These are phyloP conservation scores for Macaria liturata DNA, from an alignment of 2,888 invertebrate genomes.

Conservation along the genomic window DNA sequence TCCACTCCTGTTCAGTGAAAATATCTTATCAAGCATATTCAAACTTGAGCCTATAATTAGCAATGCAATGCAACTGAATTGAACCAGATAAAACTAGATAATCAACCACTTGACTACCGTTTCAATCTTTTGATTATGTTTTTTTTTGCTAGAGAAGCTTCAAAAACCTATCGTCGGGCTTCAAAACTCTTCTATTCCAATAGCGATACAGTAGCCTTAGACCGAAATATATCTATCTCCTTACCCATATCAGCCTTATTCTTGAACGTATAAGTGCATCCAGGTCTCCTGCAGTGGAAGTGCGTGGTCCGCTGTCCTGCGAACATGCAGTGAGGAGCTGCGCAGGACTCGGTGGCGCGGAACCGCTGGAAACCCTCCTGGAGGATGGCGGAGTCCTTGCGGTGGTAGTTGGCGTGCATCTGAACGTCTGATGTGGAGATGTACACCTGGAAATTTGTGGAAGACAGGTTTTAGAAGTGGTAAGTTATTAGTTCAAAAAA, in stretches of 20 bases:
- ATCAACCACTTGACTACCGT: no score
- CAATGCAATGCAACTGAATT: no score
- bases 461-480: no score
- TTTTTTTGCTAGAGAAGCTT: no score
- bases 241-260: conserved; percentile 99
- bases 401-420: conserved; percentile 99
- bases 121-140: no score
- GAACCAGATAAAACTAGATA: no score
- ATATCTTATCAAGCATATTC: no score
- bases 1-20: no score
- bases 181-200: no score
- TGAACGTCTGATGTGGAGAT: conserved; percentile 99
- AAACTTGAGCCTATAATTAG: no score
- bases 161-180: no score
- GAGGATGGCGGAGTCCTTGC: conserved; percentile 98
- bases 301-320: conserved; percentile 98
- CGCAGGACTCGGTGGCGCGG: conserved; percentile 97
- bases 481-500: no score
- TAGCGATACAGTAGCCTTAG: neutral
- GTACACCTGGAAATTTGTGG: conserved; percentile 86
- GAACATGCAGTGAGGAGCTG: conserved; percentile 95
- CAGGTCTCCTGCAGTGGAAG: conserved; percentile 96
- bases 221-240: conserved; percentile 43
- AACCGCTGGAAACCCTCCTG: conserved; percentile 99
- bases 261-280: conserved; percentile 98